Conservation (phyloP, 2,113 vertebrate genomes). For the Oryzias celebensis region DNA sequence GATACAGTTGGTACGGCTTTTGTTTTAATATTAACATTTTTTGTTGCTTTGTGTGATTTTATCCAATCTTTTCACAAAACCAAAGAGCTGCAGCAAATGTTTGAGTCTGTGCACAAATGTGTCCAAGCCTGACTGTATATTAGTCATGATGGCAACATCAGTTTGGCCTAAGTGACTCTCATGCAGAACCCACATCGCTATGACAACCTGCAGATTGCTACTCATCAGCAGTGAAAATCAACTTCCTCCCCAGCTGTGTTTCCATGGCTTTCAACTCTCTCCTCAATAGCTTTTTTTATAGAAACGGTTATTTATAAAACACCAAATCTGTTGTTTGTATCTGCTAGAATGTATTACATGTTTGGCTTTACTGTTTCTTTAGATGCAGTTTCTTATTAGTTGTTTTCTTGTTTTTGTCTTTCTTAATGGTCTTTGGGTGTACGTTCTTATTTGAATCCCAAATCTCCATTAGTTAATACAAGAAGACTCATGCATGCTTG, state of each 20-base stretch:
- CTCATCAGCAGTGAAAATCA: not conserved
- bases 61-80: too few species aligned
- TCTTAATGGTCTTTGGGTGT: too few species aligned
- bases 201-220: not conserved
- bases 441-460: too few species aligned
- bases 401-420: too few species aligned
- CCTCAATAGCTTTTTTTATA: not conserved
- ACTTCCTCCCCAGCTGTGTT: not conserved
- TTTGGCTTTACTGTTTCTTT: too few species aligned
- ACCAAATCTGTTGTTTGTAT: not conserved
- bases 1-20: not conserved
- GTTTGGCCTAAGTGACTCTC: not conserved
- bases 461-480: too few species aligned
- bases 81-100: too few species aligned
- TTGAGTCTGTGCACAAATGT: not conserved
- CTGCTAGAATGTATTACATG: too few species aligned
- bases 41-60: too few species aligned
- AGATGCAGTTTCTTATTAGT: too few species aligned
- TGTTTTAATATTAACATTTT: not conserved
- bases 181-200: not conserved
- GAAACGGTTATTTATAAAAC: not conserved
- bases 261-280: conserved; percentile 3
- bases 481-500: too few species aligned
- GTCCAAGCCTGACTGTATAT: not conserved
- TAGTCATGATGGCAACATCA: not conserved